Conservation (phyloP, 2,113 vertebrate species). For the Grammomys dolichurus region DNA sequence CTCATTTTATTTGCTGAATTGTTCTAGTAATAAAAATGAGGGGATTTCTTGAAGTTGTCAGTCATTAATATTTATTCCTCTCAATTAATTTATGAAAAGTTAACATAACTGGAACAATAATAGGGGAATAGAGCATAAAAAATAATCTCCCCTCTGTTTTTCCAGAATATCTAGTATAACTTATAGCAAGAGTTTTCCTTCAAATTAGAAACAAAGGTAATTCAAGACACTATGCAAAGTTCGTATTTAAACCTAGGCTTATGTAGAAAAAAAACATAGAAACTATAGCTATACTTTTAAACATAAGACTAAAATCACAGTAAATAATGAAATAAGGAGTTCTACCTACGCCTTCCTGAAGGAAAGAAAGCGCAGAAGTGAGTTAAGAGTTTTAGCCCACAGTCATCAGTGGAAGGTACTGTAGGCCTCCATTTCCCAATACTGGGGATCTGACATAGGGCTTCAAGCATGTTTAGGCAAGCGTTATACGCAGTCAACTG, state of each 20-base stretch:
- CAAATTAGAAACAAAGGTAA: slow-evolving; percentile 53
- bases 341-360: neutral
- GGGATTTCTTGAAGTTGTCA: slow-evolving; percentile 19
- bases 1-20: slow-evolving; percentile 1
- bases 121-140: neutral
- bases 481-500: neutral
- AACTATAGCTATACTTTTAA: slow-evolving; percentile 48
- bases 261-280: slow-evolving; percentile 19
- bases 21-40: slow-evolving; percentile 46
- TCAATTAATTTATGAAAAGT: slow-evolving; percentile 52
- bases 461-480: neutral
- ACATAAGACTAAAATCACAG: slow-evolving; percentile 1
- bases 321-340: slow-evolving; percentile 35
- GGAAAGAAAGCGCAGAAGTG: neutral
- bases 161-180: slow-evolving; percentile 27
- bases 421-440: neutral
- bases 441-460: neutral
- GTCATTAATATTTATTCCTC: slow-evolving; percentile 45
- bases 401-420: slow-evolving; percentile 1
- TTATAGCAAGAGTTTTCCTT: slow-evolving; percentile 41
- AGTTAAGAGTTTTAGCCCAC: neutral
- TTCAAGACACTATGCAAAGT: slow-evolving; percentile 55
- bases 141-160: neutral
- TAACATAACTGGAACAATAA: slow-evolving; percentile 37
- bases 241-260: slow-evolving; percentile 24